phyloP scores from a whole-genome alignment of 2,797 vertebrate species.

The Muscicapa striata region DNA sequence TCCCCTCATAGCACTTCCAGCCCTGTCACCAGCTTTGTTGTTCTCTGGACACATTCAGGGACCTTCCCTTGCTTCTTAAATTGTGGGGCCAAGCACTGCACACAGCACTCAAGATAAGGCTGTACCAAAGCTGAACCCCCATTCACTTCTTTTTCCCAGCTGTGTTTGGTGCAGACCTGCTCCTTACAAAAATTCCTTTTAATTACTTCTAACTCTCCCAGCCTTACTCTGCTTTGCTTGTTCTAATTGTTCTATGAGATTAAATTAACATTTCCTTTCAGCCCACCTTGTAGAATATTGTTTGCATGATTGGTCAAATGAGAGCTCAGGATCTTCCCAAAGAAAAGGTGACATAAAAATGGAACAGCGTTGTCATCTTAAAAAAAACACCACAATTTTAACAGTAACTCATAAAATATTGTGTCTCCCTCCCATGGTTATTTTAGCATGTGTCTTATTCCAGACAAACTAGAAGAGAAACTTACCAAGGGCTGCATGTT shows the following conservation, averaged over 20 bases:
- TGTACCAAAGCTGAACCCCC: not conserved
- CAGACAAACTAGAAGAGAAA: not conserved
- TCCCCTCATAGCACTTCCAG: not conserved
- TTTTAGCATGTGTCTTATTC: not conserved
- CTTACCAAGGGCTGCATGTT: not conserved
- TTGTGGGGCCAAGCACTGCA: not conserved
- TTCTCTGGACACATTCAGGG: not conserved
- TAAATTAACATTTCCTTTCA: not conserved
- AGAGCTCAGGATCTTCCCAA: not conserved
- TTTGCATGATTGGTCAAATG: not conserved
- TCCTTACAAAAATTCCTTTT: not conserved
- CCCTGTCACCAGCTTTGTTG: not conserved
- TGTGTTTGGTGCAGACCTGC: not conserved
- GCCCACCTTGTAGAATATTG: not conserved
- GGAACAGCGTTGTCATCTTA: not conserved
- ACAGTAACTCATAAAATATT: not conserved
- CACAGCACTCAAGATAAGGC: accelerated
- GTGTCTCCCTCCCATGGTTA: not conserved
- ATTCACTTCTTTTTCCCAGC: not conserved
- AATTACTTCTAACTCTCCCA: not conserved
- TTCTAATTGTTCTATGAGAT: not conserved
- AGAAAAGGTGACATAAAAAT: not conserved
- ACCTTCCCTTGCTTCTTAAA: not conserved
- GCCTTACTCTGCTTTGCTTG: not conserved
- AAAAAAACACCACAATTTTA: not conserved